Evolutionary conservation across 1,140 invertebrate species (phyloP), one percentile per base, ranked within the genome.

Genomic region (Cephus cinctus): DNA sequence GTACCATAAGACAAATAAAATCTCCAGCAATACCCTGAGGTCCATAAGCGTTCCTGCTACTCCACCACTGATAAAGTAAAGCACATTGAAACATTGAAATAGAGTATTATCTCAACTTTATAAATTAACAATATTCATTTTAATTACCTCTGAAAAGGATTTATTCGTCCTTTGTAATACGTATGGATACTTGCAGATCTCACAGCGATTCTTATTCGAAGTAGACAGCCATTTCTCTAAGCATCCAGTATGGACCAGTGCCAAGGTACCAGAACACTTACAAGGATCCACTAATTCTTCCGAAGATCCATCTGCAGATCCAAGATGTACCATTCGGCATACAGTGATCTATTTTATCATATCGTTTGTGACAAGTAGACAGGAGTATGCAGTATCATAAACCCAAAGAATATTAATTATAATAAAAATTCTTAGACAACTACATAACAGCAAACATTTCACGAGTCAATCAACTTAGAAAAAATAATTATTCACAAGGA

Each of bases 171-270:
- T 73, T 4, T 63, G 50, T 3, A 77, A 69, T 19, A 62, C 63
- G 58, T 76, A 85, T 12, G 63, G 46, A 52, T 74, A 77, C 49
- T 80, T 71, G 63, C 83, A 85, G 35, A 85, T 78, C 63, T 85
- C 83, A 65, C 83, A 85, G 14, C 63, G 63, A 47, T 77, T 75
- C 2, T 67, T 73, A 59, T 82, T 79, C 2, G 80, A 76, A 1
- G 76, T 71, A 11, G 81, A 78, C 2, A 85, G 69, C 83, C 83
- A 85, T 48, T 73, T 76, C 57, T 84, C 82, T 6, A 85, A 61
- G 58, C 83, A 85, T 11, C 63, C 68, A 5, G 67, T 53, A 50
- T 85, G 83, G 3, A 84, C 75, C 16, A 77, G 57, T 2, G 73
- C 78, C 40, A 83, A 70, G 4, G 78, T 74, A 3, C 83, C 83